Percentiles rank a stretch among this genome's conserved stretches.
phyloP scores from a whole-genome alignment of 37 sponge, comb jelly and placozoan species.

The Aphrocallistes beatrix region DNA sequence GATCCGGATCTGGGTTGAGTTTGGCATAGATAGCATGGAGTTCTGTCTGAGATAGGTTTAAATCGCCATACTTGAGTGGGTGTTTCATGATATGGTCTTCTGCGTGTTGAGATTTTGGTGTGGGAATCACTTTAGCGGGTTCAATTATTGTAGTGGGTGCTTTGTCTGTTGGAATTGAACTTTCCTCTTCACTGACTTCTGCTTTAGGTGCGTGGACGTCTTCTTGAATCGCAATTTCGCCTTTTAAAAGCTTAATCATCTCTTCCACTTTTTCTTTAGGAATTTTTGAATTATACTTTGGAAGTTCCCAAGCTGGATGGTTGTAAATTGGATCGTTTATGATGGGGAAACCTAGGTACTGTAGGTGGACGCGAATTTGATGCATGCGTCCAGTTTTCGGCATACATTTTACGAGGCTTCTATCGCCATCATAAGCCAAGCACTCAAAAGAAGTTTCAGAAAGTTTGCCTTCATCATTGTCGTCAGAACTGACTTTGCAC shows the following conservation, averaged over 20 bases:
- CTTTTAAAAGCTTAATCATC: background rate
- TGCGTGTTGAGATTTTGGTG: background rate
- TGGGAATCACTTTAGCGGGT: background rate
- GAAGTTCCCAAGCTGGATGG: constrained; percentile 59
- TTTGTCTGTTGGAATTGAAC: background rate
- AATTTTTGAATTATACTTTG: background rate
- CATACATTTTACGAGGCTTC: constrained; percentile 71
- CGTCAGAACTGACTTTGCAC: constrained; percentile 42
- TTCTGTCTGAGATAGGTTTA: background rate
- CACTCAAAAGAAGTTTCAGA: constrained; percentile 59
- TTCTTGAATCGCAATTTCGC: background rate
- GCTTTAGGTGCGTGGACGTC: too few relatives aligned
- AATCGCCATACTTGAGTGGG: background rate
- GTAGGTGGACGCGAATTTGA: constrained; percentile 77
- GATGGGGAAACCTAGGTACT: constrained; percentile 80
- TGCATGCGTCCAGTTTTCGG: constrained; percentile 84
- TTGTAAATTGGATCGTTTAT: constrained; percentile 84
- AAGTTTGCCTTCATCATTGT: constrained; percentile 42
- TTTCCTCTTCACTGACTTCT: background rate
- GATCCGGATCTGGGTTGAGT: background rate
- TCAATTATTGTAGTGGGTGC: background rate
- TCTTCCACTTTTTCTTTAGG: background rate
- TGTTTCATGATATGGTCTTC: background rate
- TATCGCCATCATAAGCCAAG: constrained; percentile 54
- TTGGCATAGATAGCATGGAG: background rate